Percentiles rank a stretch among this genome's conserved stretches.
Evolutionary conservation across 2,113 vertebrate species (phyloP).

Genomic region (Cnemophilus loriae): DNA sequence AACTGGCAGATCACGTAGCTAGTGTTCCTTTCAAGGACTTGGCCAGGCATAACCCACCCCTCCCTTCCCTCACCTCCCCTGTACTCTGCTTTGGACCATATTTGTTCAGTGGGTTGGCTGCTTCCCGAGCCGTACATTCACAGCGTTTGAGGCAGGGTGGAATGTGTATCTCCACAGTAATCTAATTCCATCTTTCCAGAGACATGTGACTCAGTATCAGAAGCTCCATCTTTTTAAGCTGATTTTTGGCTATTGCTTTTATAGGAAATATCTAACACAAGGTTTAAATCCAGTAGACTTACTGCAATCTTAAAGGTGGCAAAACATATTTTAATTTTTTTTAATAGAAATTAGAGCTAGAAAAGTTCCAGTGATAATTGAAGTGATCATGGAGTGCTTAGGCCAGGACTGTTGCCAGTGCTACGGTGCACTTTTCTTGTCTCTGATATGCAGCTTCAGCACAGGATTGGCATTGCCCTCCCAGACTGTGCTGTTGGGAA

Average conservation of each 20-base stretch:
- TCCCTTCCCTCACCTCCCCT: background rate
- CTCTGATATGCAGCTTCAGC: background rate
- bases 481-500: background rate
- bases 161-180: background rate
- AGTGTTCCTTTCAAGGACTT: background rate
- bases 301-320: background rate
- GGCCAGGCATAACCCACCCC: background rate
- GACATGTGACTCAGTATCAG: background rate
- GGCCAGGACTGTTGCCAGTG: background rate
- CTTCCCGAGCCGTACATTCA: background rate
- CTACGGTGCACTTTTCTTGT: background rate
- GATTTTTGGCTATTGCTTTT: background rate
- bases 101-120: background rate
- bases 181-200: background rate
- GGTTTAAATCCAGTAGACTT: background rate
- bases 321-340: background rate
- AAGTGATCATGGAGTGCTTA: background rate
- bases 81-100: background rate
- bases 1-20: background rate
- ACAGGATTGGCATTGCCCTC: background rate
- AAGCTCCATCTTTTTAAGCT: background rate
- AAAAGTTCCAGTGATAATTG: background rate
- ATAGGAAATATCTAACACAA: background rate
- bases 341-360: background rate
- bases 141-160: background rate